A percentile compares a stretch with the other conserved stretches of the same genome.
phyloP scores from a whole-genome alignment of 2,888 invertebrate species.

The Polymixis lichenea region DNA sequence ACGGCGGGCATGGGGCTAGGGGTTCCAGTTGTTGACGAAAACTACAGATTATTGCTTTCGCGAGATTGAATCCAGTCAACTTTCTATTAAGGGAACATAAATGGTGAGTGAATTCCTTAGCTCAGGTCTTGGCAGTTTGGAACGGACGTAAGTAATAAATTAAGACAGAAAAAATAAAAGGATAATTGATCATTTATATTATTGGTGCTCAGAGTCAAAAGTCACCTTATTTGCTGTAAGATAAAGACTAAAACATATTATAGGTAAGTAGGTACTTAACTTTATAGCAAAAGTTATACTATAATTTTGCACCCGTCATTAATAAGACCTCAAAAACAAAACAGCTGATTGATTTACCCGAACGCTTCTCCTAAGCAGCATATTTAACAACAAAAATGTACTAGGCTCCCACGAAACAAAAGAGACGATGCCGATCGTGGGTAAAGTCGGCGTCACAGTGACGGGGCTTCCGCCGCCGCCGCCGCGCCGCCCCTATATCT shows the following conservation, averaged over 20 bases:
- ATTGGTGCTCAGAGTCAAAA: not conserved
- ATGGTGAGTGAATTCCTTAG: slow-evolving; percentile 21
- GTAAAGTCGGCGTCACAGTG: slow-evolving; percentile 55
- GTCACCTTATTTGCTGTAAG: not conserved
- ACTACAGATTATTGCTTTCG: slow-evolving; percentile 49
- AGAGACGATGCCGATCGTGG: slow-evolving; percentile 22
- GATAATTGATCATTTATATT: not conserved
- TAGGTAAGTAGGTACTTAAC: not conserved
- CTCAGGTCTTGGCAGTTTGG: not conserved
- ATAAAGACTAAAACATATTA: not conserved
- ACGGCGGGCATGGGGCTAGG: slow-evolving; percentile 46
- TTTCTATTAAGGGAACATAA: slow-evolving; percentile 50
- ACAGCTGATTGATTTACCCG: not conserved
- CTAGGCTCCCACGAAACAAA: slow-evolving; percentile 54
- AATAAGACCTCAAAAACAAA: not conserved
- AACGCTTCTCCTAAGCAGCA: slow-evolving; percentile 47
- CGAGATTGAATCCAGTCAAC: slow-evolving; percentile 52
- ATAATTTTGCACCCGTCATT: not conserved
- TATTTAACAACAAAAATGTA: slow-evolving; percentile 63
- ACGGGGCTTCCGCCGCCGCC: slow-evolving; percentile 21
- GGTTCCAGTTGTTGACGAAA: slow-evolving; percentile 61
- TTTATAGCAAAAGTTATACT: not conserved
- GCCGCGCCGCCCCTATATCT: slow-evolving; percentile 36
- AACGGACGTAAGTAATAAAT: not conserved
- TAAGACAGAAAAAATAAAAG: not conserved